Evolutionary conservation across 2,888 invertebrate genomes (phyloP).

Genomic region (Campoplex nolae): DNA sequence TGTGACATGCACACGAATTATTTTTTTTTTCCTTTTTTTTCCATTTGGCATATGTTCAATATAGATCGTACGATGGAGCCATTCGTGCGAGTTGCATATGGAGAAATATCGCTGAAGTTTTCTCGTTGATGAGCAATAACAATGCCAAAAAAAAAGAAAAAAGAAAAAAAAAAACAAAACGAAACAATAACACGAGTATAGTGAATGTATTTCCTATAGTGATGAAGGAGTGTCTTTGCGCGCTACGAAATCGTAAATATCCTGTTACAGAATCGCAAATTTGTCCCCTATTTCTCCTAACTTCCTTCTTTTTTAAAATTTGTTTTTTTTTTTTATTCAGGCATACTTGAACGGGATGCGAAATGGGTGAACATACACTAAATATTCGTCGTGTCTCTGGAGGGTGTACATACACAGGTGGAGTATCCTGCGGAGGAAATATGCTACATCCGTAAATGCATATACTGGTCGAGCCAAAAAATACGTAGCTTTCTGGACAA

Average conservation of each 20-base stretch:
- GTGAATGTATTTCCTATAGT: slow-evolving; percentile 5
- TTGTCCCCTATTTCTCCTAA: neutral
- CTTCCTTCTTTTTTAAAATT: neutral
- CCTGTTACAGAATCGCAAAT: slow-evolving; percentile 15
- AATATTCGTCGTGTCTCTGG: slow-evolving; percentile 63
- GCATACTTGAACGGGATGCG: slow-evolving; percentile 38
- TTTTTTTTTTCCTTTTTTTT: slow-evolving; percentile 15
- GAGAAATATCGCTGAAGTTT: slow-evolving; percentile 16
- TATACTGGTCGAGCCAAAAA: slow-evolving; percentile 12
- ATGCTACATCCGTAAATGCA: slow-evolving; percentile 17
- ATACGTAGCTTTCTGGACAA: neutral
- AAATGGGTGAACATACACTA: slow-evolving; percentile 58
- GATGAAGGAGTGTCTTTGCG: slow-evolving; percentile 14
- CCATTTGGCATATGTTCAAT: slow-evolving; percentile 15
- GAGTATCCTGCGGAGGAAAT: slow-evolving; percentile 1
- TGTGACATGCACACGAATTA: slow-evolving; percentile 1
- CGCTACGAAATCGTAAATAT: slow-evolving; percentile 9
- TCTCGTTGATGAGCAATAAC: slow-evolving; percentile 41
- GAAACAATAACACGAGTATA: neutral
- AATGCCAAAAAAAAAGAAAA: neutral
- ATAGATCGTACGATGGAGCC: slow-evolving; percentile 27
- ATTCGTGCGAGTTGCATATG: slow-evolving; percentile 18
- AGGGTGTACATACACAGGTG: slow-evolving; percentile 30
- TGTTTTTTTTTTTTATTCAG: slow-evolving; percentile 8
- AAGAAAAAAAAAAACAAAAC: slow-evolving; percentile 1